Base-by-base conservation (phyloP, 2,113 vertebrate species). In the Chionomys nivalis region DNA sequence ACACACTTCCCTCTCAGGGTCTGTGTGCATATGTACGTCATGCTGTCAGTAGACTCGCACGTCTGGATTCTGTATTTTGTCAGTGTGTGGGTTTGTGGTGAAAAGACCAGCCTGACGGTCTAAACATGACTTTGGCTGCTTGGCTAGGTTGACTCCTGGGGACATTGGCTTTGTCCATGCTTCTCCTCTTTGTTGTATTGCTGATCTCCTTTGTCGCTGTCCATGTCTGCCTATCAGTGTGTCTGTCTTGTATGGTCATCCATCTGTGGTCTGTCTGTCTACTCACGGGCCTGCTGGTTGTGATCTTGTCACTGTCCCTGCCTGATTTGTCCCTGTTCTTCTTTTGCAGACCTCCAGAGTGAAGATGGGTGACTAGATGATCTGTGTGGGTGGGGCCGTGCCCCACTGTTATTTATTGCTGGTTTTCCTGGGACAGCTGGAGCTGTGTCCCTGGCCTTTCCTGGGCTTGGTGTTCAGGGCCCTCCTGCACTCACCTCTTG, bases 311-410 rank as follows among this genome's bases (percentile, higher is more conserved):
- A 76, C 14, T 87, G 31, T 61, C 79, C 58, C 72, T 97, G 65
- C 90, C 44, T 97, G 55, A 97, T 91, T 94, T 96, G 19, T 96
- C 90, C 90, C 44, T 95, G 26, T 97, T 90, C 83, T 87, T 87
- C 87, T 90, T 98, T 98, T 97, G 28, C 98, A 99, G 99, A 99
- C 99, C 55, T 99, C 99, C n/a, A 99, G 99, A 99, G 99, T 99
- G 99, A 99, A 99, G 99, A 99, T 99, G 99, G 99, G 99, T 63
- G 99, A 99, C 98, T 99, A 99, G 98, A 91, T 61, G 85, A 68
- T 94, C 90, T 66, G 55, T 65, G 33, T 75, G 91, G 89, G 77
- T 90, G 86, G 94, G 97, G 92, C 98, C 93, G 97, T 95, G 97
- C 97, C 97, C 97, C 97, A 97, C 98, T 98, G 92, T 98, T 99